phyloP scores from a whole-genome alignment of 37 sponge, comb jelly and placozoan genomes.

The Halisarca cf. caerulea region DNA sequence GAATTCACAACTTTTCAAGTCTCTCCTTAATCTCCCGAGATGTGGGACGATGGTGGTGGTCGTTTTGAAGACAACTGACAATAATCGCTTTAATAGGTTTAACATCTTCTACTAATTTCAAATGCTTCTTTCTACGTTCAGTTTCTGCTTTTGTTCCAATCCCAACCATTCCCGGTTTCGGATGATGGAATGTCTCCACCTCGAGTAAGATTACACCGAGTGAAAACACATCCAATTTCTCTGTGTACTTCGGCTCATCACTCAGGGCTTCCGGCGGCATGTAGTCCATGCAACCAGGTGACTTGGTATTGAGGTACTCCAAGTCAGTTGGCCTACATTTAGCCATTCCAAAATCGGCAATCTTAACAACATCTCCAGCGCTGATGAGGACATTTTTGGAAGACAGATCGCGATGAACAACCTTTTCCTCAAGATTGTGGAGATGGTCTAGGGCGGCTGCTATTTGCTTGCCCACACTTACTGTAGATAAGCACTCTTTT shows the following conservation, averaged over 20 bases:
- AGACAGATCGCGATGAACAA: conserved; percentile 23
- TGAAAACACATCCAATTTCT: conserved; percentile 14
- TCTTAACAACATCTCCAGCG: not conserved
- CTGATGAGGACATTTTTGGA: conserved; percentile 18
- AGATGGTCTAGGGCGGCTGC: not conserved
- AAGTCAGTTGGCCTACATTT: not conserved
- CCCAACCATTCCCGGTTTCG: not conserved
- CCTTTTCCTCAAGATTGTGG: not conserved
- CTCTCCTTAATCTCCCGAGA: not conserved
- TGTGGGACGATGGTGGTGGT: not conserved
- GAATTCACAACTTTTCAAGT: too few relatives aligned
- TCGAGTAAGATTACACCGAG: conserved; percentile 11
- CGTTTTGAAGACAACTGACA: not conserved
- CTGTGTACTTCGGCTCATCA: not conserved
- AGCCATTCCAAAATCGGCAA: conserved; percentile 35
- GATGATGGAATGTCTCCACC: conserved; percentile 4
- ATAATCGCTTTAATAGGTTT: conserved; percentile 10
- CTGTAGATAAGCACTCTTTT: not conserved
- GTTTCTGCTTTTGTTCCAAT: not conserved
- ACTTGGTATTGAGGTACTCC: conserved; percentile 1
- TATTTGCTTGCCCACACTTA: not conserved
- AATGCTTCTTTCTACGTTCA: not conserved
- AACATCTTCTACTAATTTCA: not conserved
- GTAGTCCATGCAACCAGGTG: not conserved
- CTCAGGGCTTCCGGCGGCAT: conserved; percentile 12